These are phyloP conservation scores for Drosophila mimica DNA, from an alignment of 2,888 invertebrate species.

Conservation along the genomic window DNA sequence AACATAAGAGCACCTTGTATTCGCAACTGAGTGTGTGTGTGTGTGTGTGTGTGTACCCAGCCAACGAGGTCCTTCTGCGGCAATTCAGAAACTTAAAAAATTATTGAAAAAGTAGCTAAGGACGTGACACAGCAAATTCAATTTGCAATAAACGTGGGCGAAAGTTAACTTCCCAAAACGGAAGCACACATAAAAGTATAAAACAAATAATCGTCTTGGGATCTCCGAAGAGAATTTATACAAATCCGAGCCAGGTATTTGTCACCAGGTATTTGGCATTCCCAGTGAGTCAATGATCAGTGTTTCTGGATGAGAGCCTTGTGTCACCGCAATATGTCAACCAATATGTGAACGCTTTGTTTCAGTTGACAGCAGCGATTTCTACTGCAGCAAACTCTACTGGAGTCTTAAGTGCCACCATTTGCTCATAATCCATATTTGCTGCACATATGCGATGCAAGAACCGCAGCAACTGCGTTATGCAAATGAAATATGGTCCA, in stretches of 20 bases:
- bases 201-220: not conserved
- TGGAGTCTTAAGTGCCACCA: constrained; percentile 23
- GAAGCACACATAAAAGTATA: not conserved
- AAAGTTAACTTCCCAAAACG: not conserved
- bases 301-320: not conserved
- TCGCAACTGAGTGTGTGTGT: not conserved
- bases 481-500: constrained; percentile 66
- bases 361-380: not conserved
- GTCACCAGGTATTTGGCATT: not conserved
- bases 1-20: constrained; percentile 38
- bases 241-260: not conserved
- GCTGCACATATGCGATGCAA: constrained; percentile 25
- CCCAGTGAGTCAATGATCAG: not conserved
- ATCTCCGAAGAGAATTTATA: constrained; percentile 4
- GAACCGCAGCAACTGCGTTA: constrained; percentile 52
- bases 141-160: constrained; percentile 72
- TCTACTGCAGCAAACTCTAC: not conserved
- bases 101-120: constrained; percentile 67
- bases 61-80: constrained; percentile 28
- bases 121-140: constrained; percentile 74
- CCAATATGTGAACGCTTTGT: constrained; percentile 14
- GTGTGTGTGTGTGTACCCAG: constrained; percentile 7
- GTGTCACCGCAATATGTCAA: constrained; percentile 20
- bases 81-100: constrained; percentile 56
- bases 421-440: constrained; percentile 22